Conservation (phyloP, 2,113 vertebrate genomes). For the Tautogolabrus adspersus region DNA sequence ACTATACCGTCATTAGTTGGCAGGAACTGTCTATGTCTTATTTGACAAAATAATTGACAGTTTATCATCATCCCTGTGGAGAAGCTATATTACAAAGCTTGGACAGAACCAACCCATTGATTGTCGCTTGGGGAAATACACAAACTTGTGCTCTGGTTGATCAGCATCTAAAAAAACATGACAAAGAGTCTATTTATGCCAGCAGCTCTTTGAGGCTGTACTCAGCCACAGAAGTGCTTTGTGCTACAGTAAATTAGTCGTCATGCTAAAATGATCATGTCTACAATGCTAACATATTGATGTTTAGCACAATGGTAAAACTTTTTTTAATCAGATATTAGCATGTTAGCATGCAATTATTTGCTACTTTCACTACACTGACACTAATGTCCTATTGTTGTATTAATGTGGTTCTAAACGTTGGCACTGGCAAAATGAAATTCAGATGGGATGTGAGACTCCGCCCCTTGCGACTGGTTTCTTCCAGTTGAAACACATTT, state of each 20-base stretch:
- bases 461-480: too few relatives aligned
- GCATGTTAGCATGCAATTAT: not conserved
- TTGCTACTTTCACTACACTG: not conserved
- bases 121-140: not conserved
- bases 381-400: not conserved
- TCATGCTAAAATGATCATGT: not conserved
- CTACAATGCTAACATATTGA: not conserved
- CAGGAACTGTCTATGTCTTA: conserved; percentile 41
- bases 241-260: not conserved
- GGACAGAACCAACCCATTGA: conserved; percentile 1
- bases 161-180: not conserved
- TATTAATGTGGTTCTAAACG: not conserved
- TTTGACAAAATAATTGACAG: conserved; percentile 41
- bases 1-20: conserved; percentile 45
- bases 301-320: not conserved
- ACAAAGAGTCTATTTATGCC: not conserved
- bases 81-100: conserved; percentile 2
- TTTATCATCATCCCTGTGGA: conserved; percentile 8
- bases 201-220: not conserved
- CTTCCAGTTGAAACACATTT: too few relatives aligned
- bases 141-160: not conserved
- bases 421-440: not conserved
- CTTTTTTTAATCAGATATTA: not conserved
- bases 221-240: not conserved
- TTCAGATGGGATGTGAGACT: not conserved